Conservation (phyloP, 2,797 vertebrate genomes). For the Pseudomugil gertrudae region DNA sequence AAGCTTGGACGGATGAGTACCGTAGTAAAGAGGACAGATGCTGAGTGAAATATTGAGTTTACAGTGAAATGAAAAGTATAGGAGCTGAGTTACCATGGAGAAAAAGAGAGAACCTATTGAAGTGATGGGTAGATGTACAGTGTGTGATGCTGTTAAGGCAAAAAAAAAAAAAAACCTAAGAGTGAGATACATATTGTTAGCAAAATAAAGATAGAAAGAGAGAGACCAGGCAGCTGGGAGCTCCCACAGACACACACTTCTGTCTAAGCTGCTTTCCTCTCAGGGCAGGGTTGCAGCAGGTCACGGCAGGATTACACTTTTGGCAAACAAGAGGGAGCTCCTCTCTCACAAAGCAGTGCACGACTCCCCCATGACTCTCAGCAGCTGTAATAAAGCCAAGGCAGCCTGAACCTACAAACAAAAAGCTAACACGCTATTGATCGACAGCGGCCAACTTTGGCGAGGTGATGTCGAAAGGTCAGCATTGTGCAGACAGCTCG, state of each 20-base stretch:
- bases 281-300: conserved; percentile 81
- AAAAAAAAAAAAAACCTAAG: neutral
- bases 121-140: conserved; percentile 13
- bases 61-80: conserved; percentile 16
- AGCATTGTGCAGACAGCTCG: conserved; percentile 76
- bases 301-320: conserved; percentile 86
- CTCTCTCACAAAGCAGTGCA: conserved; percentile 76
- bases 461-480: conserved; percentile 80
- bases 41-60: conserved; percentile 34
- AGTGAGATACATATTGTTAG: conserved; percentile 37
- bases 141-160: conserved; percentile 6
- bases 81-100: conserved; percentile 7
- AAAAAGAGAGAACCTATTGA: conserved; percentile 4
- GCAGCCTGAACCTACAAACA: conserved; percentile 86
- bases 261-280: conserved; percentile 87
- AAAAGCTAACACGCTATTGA: conserved; percentile 87
- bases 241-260: conserved; percentile 80
- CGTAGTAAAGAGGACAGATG: conserved; percentile 22
- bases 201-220: conserved; percentile 43
- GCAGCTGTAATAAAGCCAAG: conserved; percentile 86
- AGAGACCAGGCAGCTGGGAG: conserved; percentile 71
- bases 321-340: conserved; percentile 87
- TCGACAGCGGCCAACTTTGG: conserved; percentile 80
- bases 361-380: conserved; percentile 82
- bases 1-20: conserved; percentile 43